Conservation (phyloP, 2,888 invertebrate species). For the Lasioglossum vierecki region DNA sequence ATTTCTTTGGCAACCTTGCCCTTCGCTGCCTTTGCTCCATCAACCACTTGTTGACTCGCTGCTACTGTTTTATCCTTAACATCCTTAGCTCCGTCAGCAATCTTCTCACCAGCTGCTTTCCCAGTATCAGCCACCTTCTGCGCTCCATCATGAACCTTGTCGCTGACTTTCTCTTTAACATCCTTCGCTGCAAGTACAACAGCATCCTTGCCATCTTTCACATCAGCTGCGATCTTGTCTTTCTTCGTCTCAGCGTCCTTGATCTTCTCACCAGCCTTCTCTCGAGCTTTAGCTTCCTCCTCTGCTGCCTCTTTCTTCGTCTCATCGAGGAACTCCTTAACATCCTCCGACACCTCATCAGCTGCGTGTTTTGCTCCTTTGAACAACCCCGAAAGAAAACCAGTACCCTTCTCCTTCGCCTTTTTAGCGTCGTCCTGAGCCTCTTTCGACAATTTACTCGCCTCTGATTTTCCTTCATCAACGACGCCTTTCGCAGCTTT, state of each 20-base stretch:
- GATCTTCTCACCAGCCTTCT: slow-evolving; percentile 26
- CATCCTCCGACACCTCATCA: slow-evolving; percentile 71
- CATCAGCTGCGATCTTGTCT: neutral
- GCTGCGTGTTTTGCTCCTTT: slow-evolving; percentile 68
- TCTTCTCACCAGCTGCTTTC: neutral
- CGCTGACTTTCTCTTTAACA: slow-evolving; percentile 17
- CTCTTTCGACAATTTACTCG: neutral
- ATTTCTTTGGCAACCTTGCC: slow-evolving; percentile 79
- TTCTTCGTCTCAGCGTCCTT: neutral
- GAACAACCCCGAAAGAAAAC: slow-evolving; percentile 73
- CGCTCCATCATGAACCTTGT: neutral
- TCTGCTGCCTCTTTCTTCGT: slow-evolving; percentile 82
- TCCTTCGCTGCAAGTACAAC: slow-evolving; percentile 18
- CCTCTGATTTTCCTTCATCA: slow-evolving; percentile 83
- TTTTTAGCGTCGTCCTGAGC: slow-evolving; percentile 52
- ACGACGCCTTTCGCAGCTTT: slow-evolving; percentile 82
- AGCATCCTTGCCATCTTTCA: slow-evolving; percentile 40
- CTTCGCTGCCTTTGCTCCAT: slow-evolving; percentile 48
- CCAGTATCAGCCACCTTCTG: slow-evolving; percentile 4
- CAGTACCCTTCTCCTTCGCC: slow-evolving; percentile 60
- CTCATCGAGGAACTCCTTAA: slow-evolving; percentile 85
- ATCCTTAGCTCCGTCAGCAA: neutral
- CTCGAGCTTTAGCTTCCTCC: slow-evolving; percentile 79
- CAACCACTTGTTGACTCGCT: slow-evolving; percentile 21
- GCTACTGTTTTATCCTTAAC: slow-evolving; percentile 77